Evolutionary conservation across 1,140 invertebrate species (phyloP), one percentile per base, ranked within the genome.

Genomic region (Tenebrio molitor): DNA sequence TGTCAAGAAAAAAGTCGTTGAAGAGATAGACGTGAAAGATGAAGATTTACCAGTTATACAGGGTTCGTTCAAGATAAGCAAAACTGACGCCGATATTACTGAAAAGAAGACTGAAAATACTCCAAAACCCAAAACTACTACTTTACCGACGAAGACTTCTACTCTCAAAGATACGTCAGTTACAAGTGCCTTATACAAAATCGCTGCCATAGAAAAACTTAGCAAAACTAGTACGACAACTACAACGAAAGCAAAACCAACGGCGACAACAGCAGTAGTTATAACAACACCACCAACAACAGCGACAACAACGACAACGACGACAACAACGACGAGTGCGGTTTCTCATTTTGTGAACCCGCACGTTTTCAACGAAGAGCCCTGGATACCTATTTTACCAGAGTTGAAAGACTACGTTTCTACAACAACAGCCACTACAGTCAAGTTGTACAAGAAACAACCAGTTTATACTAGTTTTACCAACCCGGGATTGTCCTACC

Each of bases 391-490:
- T 23, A 87, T 88, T 82, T 84, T 77, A 70, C 69, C 76, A 53
- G 83, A 76, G 64, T 70, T 69, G 25, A 33, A 70, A 53, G 41
- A 36, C n/a, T 19, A 17, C 84, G 66, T 83, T 23, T 17, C 50
- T 14, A 29, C 6, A 5, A 29, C 23, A 14, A 12, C 14, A 29
- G 7, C 50, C 23, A 29, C 50, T n/a, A 58, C 50, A 53, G 84
- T 71, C 80, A 74, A 69, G 16, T 67, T 29, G 6, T 14, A 36
- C 65, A 33, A 41, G 41, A 65, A 44, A 53, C 44, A 10, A 36
- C 88, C 88, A 8, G 78, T 90, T 53, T 91, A 91, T 67, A 90
- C 89, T 3, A 91, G 89, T 76, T 91, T 90, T 78, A 89, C 88
- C 19, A 86, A 89, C 63, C 88, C 89, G 1, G 86, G 88, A 66